Percentiles rank a stretch among this genome's conserved stretches.
Conservation (phyloP, 2,797 vertebrate genomes). For the Phataginus tricuspis region DNA sequence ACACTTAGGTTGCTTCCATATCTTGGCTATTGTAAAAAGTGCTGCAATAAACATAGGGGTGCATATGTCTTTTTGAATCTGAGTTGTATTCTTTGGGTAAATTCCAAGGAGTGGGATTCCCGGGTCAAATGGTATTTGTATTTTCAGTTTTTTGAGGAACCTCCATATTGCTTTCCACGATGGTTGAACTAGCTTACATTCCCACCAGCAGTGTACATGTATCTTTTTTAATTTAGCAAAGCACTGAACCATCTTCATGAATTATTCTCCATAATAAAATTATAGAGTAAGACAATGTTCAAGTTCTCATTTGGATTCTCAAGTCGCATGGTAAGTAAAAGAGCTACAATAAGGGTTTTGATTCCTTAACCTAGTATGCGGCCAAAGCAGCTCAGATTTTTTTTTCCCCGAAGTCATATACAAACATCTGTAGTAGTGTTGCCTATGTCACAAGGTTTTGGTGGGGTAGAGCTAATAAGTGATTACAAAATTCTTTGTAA, state of each 20-base stretch:
- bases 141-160: too few relatives aligned
- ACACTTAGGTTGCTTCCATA: too few relatives aligned
- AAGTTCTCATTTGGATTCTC: not conserved
- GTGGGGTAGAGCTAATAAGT: conserved; percentile 65
- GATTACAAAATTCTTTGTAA: conserved; percentile 76
- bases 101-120: too few relatives aligned
- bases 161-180: too few relatives aligned
- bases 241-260: not conserved
- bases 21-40: too few relatives aligned
- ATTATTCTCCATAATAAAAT: conserved; percentile 34
- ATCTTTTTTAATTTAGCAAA: conserved; percentile 49
- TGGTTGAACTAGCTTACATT: too few relatives aligned
- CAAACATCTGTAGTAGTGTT: conserved; percentile 34
- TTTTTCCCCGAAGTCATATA: conserved; percentile 39
- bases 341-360: not conserved
- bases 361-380: not conserved
- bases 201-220: not conserved
- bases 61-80: too few relatives aligned
- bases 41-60: too few relatives aligned
- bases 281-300: conserved; percentile 1
- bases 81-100: too few relatives aligned
- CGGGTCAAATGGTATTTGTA: too few relatives aligned
- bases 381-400: conserved; percentile 10
- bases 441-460: conserved; percentile 55
- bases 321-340: not conserved